Conservation (phyloP, 2,888 invertebrate genomes). For the Netelia inedita region DNA sequence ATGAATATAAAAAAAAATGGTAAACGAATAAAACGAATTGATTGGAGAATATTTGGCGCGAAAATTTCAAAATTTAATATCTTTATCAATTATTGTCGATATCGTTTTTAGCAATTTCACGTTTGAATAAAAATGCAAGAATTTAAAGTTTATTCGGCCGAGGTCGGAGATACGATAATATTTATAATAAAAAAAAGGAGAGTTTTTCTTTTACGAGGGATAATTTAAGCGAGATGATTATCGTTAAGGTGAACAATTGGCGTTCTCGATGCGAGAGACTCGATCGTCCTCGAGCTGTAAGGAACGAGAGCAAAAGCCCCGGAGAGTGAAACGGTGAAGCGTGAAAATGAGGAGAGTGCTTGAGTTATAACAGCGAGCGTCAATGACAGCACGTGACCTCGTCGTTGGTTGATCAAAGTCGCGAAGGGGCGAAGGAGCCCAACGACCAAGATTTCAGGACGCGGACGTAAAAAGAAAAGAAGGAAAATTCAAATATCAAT, state of each 20-base stretch:
- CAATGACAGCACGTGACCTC: slow-evolving; percentile 35
- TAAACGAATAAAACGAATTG: neutral
- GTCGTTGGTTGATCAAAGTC: neutral
- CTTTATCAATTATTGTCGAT: too few relatives aligned
- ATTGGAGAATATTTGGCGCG: neutral
- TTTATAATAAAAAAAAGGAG: too few relatives aligned
- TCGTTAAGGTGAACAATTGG: slow-evolving; percentile 17
- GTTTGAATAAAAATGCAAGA: too few relatives aligned
- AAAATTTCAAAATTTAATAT: neutral
- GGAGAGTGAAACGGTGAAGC: slow-evolving; percentile 32
- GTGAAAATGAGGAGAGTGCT: slow-evolving; percentile 25
- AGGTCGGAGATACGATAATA: too few relatives aligned
- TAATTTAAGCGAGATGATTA: neutral
- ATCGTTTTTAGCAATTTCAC: too few relatives aligned
- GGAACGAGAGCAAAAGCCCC: slow-evolving; percentile 31
- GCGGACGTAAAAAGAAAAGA: neutral
- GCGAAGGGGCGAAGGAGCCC: too few relatives aligned
- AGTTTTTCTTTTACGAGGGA: neutral
- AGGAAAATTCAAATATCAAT: neutral
- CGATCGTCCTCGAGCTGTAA: slow-evolving; percentile 27
- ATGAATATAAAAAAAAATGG: neutral
- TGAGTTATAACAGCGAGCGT: neutral
- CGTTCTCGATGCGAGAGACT: slow-evolving; percentile 22
- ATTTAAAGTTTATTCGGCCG: too few relatives aligned
- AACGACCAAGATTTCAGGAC: slow-evolving; percentile 1